A percentile compares a stretch with the other conserved stretches of the same genome.
Evolutionary conservation across 2,797 vertebrate species (phyloP).

Genomic region (Chaetodon trifasciatus): DNA sequence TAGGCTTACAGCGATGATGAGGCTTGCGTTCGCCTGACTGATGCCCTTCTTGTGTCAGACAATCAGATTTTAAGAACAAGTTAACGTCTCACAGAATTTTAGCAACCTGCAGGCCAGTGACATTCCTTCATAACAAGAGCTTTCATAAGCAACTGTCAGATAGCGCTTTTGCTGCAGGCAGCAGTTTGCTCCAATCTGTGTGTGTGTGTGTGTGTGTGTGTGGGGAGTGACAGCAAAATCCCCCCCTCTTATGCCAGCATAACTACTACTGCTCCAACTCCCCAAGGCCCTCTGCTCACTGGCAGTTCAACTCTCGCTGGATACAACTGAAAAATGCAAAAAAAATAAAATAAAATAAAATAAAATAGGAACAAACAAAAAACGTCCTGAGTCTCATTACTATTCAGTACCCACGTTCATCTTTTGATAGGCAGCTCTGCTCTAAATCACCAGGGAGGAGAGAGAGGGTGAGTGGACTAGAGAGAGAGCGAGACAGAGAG

Average conservation of each 20-base stretch:
- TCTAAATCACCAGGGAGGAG: slow-evolving; percentile 28
- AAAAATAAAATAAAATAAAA: neutral
- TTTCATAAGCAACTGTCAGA: slow-evolving; percentile 56
- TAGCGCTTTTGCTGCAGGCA: slow-evolving; percentile 44
- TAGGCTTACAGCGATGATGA: neutral
- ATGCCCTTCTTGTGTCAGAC: slow-evolving; percentile 17
- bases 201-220: slow-evolving; percentile 6
- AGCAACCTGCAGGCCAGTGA: slow-evolving; percentile 32
- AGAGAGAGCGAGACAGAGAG: neutral
- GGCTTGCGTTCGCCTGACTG: neutral
- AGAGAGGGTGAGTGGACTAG: neutral
- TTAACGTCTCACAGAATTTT: slow-evolving; percentile 17
- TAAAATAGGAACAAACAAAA: neutral
- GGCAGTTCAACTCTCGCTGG: slow-evolving; percentile 32
- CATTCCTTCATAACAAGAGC: slow-evolving; percentile 29
- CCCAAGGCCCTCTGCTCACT: slow-evolving; percentile 29
- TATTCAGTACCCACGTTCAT: slow-evolving; percentile 34
- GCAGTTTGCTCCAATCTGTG: slow-evolving; percentile 17
- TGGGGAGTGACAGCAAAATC: slow-evolving; percentile 17
- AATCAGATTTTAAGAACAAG: slow-evolving; percentile 29
- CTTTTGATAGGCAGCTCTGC: slow-evolving; percentile 37
- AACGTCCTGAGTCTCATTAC: slow-evolving; percentile 23
- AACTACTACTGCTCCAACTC: slow-evolving; percentile 34
- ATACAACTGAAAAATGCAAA: slow-evolving; percentile 36
- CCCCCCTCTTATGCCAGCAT: slow-evolving; percentile 22